Percentiles rank a stretch among this genome's conserved stretches.
These are phyloP conservation scores for Cherax destructor DNA, from an alignment of 1,140 invertebrate species.

Conservation along the genomic window DNA sequence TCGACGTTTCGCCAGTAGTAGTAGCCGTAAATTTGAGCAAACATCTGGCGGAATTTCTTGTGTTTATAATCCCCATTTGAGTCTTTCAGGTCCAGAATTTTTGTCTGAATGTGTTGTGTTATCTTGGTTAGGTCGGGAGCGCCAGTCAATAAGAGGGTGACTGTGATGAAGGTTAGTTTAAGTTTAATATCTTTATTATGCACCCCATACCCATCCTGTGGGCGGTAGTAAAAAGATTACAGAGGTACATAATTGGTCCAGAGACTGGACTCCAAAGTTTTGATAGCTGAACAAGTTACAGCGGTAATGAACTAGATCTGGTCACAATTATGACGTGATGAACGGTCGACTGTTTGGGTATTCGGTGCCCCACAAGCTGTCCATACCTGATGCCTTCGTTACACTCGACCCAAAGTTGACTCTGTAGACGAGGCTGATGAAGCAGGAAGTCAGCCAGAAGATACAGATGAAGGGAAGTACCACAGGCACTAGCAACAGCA, in stretches of 20 bases:
- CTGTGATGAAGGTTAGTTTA: slow-evolving; percentile 60
- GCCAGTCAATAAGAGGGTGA: slow-evolving; percentile 35
- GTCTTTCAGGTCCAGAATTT: slow-evolving; percentile 41
- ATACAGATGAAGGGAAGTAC: slow-evolving; percentile 7
- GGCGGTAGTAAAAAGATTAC: too few species aligned
- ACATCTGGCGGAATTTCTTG: slow-evolving; percentile 64
- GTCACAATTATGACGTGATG: too few species aligned
- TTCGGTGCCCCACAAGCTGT: slow-evolving; percentile 64
- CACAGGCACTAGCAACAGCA: slow-evolving; percentile 2
- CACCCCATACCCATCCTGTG: too few species aligned
- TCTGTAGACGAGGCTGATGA: neutral
- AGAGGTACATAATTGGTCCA: too few species aligned
- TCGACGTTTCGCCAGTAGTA: slow-evolving; percentile 53
- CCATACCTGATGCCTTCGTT: slow-evolving; percentile 49
- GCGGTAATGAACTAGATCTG: too few species aligned
- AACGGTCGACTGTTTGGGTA: slow-evolving; percentile 49
- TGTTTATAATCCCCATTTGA: slow-evolving; percentile 12
- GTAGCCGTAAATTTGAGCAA: slow-evolving; percentile 59
- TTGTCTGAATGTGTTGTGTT: slow-evolving; percentile 3
- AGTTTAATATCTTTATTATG: too few species aligned
- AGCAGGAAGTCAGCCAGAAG: slow-evolving; percentile 18
- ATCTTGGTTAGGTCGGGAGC: slow-evolving; percentile 39
- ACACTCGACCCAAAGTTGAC: slow-evolving; percentile 24
- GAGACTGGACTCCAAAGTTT: too few species aligned
- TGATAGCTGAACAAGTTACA: too few species aligned